Conservation (phyloP, 2,113 vertebrate species). For the Glareola pratincola region DNA sequence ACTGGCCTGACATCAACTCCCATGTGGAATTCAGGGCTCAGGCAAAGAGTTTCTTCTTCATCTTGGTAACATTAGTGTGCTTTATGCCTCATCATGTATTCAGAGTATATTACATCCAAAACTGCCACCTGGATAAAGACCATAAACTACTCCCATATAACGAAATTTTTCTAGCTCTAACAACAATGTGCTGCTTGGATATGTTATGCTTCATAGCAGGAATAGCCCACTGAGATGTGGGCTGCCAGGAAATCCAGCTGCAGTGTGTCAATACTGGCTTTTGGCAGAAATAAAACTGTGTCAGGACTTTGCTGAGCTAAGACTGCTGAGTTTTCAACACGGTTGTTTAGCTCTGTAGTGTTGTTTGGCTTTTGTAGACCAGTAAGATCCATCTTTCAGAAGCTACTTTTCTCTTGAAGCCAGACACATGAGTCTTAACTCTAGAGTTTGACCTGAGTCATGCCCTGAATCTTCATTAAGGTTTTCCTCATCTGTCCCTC, state of each 20-base stretch:
- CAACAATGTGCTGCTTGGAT: conserved; percentile 68
- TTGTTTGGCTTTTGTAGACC: background rate
- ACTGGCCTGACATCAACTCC: conserved; percentile 47
- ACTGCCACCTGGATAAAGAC: background rate
- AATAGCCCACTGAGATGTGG: conserved; percentile 26
- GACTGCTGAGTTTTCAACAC: background rate
- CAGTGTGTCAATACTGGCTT: background rate
- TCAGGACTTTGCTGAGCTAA: background rate
- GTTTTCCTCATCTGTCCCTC: background rate
- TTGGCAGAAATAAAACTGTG: background rate
- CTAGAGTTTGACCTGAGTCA: background rate
- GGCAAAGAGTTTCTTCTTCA: conserved; percentile 70
- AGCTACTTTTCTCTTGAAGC: background rate
- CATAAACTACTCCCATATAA: conserved; percentile 52
- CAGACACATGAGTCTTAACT: background rate
- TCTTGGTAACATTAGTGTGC: conserved; percentile 57
- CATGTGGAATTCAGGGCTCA: conserved; percentile 68
- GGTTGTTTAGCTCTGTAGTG: background rate
- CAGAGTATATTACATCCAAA: conserved; percentile 60
- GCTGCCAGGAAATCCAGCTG: background rate
- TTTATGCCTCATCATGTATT: conserved; percentile 70
- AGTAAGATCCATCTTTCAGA: background rate
- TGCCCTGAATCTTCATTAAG: background rate
- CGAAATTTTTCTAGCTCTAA: conserved; percentile 65
- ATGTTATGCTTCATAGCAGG: conserved; percentile 67